These are phyloP conservation scores for Trachurus trachurus DNA, from an alignment of 2,797 vertebrate species.

Conservation along the genomic window DNA sequence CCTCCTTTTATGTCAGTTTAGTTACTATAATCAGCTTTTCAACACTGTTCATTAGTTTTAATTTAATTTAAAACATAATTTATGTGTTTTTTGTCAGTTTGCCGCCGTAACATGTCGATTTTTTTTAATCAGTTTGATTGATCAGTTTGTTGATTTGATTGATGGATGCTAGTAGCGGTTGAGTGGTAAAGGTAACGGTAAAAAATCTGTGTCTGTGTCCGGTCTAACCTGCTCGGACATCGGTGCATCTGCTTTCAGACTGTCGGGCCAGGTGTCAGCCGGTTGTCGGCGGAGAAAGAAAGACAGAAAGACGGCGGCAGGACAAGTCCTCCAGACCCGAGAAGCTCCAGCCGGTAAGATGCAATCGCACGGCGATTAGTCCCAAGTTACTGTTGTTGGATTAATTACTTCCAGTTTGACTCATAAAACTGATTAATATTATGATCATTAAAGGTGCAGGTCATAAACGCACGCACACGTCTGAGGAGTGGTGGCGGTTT, in stretches of 20 bases:
- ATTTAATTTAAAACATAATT: accelerated
- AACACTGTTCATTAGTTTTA: background rate
- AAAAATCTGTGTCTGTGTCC: background rate
- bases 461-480: too few relatives aligned
- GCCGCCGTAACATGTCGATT: accelerated
- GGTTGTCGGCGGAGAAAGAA: slow-evolving; percentile 23
- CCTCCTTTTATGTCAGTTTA: background rate
- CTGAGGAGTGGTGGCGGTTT: background rate
- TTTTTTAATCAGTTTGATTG: background rate
- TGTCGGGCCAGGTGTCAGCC: slow-evolving; percentile 21
- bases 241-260: slow-evolving; percentile 43
- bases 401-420: background rate
- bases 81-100: accelerated
- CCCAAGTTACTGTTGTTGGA: background rate
- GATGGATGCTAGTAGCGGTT: slow-evolving; percentile 41
- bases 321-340: background rate
- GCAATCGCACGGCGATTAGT: slow-evolving; percentile 2
- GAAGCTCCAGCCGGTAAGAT: slow-evolving; percentile 61
- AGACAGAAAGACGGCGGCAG: background rate
- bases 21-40: background rate
- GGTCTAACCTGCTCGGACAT: slow-evolving; percentile 24
- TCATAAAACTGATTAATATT: background rate
- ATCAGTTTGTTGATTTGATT: background rate
- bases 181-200: background rate
- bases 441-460: too few relatives aligned